Evolutionary conservation across 2,888 invertebrate genomes (phyloP), one percentile per base, ranked within the genome.

Genomic region (Stratiomys singularior): DNA sequence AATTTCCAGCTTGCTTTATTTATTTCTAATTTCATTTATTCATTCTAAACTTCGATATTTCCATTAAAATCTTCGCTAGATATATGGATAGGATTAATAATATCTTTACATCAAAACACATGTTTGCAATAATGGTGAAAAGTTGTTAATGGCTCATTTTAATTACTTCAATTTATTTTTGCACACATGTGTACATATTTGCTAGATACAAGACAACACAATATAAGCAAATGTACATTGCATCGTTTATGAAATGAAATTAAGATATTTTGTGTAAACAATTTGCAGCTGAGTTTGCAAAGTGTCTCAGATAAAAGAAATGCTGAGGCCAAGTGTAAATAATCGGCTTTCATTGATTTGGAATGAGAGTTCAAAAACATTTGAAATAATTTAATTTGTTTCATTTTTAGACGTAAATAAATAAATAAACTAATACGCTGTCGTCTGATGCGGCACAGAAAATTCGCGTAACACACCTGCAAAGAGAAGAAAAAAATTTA

Each of bases 41-140:
- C 37, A 3, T 37, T 37, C 37, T 37, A 5, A 37, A 9, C 37
- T 37, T 37, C 37, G 9, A 37, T 37, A 37, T 37, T 9, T 37
- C 9, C 37, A 37, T 37, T 37, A 37, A 37, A 37, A 5, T 37
- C 37, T 37, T 5, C 37, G 9, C 37, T 37, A 37, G 37, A 37
- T 5, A 37, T 37, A 37, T 37, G 37, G 37, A n/a, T 9, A 37
- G 37, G 18, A 52, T 52, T 18, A 52, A 4, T 52, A 18, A 52
- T 52, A 9, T 52, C n/a, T 52, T 52, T 15, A 18, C 52, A 18
- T 4, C 52, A 52, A 4, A 52, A 52, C 52, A 52, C 18, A 52
- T 52, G 52, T 52, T 52, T 52, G 52, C 52, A 52, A 52, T 52
- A 52, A 52, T 52, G 52, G 52, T 52, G 52, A 52, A 52, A 52